phyloP scores from a whole-genome alignment of 2,797 vertebrate genomes.

The Carapus acus region DNA sequence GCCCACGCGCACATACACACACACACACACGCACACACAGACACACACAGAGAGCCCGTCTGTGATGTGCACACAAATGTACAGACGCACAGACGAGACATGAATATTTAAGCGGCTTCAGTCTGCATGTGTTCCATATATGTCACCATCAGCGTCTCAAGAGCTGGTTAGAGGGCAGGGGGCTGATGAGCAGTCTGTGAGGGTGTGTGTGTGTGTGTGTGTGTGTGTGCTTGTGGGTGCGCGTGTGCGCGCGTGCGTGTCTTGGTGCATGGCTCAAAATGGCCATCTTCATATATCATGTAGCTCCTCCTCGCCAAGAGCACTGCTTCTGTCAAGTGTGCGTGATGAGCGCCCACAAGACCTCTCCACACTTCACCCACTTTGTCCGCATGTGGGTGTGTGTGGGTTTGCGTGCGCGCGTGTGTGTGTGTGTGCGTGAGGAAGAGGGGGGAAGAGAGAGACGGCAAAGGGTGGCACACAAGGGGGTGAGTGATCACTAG shows the following conservation, averaged over 20 bases:
- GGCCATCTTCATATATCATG: slow-evolving; percentile 69
- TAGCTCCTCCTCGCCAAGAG: slow-evolving; percentile 61
- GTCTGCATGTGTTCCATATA: slow-evolving; percentile 69
- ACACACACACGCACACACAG: slow-evolving; percentile 2
- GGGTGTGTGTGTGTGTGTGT: slow-evolving; percentile 19
- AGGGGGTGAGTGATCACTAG: slow-evolving; percentile 4
- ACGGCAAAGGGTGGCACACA: slow-evolving; percentile 2
- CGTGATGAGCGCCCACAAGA: slow-evolving; percentile 65
- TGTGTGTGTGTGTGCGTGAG: background rate
- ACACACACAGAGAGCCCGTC: slow-evolving; percentile 10
- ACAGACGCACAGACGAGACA: slow-evolving; percentile 57
- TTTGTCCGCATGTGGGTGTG: slow-evolving; percentile 7
- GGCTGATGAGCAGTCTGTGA: slow-evolving; percentile 47
- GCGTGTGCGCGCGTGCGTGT: slow-evolving; percentile 5
- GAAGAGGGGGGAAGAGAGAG: background rate
- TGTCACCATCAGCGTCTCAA: slow-evolving; percentile 66
- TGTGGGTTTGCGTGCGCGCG: slow-evolving; percentile 4
- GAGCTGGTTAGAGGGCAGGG: slow-evolving; percentile 62
- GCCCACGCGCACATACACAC: background rate
- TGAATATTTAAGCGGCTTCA: slow-evolving; percentile 73
- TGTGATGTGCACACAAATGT: slow-evolving; percentile 44
- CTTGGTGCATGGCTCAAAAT: slow-evolving; percentile 46
- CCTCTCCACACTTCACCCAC: slow-evolving; percentile 37
- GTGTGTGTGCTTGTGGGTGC: slow-evolving; percentile 14
- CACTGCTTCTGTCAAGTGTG: slow-evolving; percentile 65